phyloP scores from a whole-genome alignment of 2,113 vertebrate species.

The Dicaeum eximium region DNA sequence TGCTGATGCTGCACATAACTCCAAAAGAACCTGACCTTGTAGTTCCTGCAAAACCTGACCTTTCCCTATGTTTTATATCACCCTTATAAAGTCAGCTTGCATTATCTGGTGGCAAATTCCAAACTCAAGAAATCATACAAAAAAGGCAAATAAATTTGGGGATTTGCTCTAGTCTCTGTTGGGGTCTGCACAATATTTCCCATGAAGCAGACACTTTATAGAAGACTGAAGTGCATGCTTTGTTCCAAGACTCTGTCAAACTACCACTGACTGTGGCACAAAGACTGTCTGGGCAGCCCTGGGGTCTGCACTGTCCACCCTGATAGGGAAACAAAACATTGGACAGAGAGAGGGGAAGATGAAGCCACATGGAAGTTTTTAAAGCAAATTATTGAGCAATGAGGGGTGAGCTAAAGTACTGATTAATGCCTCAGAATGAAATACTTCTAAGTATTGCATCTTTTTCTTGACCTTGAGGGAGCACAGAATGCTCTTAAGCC shows the following conservation, averaged over 20 bases:
- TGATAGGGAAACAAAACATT: not conserved
- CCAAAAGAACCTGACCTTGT: not conserved
- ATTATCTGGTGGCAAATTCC: not conserved
- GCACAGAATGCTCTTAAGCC: not conserved
- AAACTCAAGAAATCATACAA: not conserved
- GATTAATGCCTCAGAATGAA: not conserved
- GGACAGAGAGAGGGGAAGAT: not conserved
- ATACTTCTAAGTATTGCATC: not conserved
- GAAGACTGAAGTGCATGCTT: not conserved
- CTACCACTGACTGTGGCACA: not conserved
- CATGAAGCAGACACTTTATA: not conserved
- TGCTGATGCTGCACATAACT: not conserved
- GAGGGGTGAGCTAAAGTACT: not conserved
- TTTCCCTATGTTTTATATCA: not conserved
- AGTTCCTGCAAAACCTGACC: not conserved
- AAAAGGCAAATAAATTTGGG: not conserved
- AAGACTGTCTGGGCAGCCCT: not conserved
- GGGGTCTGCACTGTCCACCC: not conserved
- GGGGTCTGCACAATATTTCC: not conserved
- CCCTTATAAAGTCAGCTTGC: not conserved
- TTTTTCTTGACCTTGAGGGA: slow-evolving; percentile 27
- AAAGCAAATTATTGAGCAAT: not conserved
- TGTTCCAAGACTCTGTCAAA: not conserved
- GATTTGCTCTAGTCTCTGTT: not conserved
- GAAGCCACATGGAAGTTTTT: not conserved